Evolutionary conservation across 2,888 invertebrate species (phyloP), one percentile per base, ranked within the genome.

Genomic region (Cistogaster globosa): DNA sequence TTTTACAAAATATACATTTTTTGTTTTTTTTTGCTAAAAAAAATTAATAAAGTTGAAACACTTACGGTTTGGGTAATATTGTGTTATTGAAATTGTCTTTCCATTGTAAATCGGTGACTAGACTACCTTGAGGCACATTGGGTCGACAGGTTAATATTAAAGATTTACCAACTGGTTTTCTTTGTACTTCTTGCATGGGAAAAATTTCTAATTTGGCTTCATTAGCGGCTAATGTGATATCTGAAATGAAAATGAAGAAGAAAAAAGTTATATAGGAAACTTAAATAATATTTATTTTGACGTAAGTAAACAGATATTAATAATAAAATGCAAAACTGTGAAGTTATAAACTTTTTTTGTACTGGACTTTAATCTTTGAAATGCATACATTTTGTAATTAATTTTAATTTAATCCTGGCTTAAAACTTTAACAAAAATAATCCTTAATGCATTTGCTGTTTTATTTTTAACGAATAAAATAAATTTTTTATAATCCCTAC

Each of bases 21-120:
- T 45, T 45, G n/a, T 16, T 38, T 42, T 1, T 42, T 12, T 2
- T 6, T 0, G 12, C 1, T 42, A 20, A 60, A 68, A 18, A 38
- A 32, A 53, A 53, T 20, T 9, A 26, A 26, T 26, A 26, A 26
- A 26, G 26, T 8, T 8, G 0, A 38, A 32, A 26, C 60, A 94
- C 95, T 95, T 92, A 96, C 96, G 94, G 93, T 88, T 94, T 94
- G 87, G 94, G 94, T 88, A 95, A 94, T 89, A 97, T 96, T 80
- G 94, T 94, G 86, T 94, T 94, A 89, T 95, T 95, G 86, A 94
- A 93, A 62, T 96, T 95, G 91, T 97, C 97, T 87, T 95, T 94
- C 97, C 97, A 97, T 90, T 96, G 95, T 60, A 97, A 94, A 89
- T 96, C 95, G 42, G 95, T 94, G 75, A 97, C 94, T 53, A 96